A percentile compares a stretch with the other conserved stretches of the same genome.
Conservation (phyloP, 2,888 invertebrate genomes). For the Troides oblongomaculatus region DNA sequence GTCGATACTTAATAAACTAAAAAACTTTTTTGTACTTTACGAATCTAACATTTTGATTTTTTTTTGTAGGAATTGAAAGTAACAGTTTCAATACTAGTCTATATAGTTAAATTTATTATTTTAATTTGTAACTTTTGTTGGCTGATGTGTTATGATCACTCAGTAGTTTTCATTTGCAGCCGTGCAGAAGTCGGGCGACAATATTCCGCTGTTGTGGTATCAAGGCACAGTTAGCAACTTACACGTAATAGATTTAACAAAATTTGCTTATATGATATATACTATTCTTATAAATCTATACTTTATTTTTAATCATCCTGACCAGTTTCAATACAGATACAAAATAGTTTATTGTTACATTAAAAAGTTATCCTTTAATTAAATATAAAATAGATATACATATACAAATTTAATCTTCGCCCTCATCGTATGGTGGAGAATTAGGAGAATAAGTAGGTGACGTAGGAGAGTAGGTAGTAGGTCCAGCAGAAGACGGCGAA, state of each 20-base stretch:
- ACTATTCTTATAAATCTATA: neutral
- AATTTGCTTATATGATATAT: neutral
- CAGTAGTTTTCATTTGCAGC: too few species aligned
- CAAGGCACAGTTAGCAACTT: neutral
- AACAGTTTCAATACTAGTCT: too few species aligned
- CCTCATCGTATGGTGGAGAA: slow-evolving; percentile 82
- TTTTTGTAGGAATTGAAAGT: too few species aligned
- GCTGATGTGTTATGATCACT: too few species aligned
- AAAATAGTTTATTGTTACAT: neutral
- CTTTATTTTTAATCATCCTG: neutral
- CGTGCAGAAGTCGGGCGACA: neutral
- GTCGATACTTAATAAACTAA: too few species aligned
- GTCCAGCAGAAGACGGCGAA: slow-evolving; percentile 87
- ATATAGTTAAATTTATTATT: too few species aligned
- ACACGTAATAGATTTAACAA: neutral
- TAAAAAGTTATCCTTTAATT: neutral
- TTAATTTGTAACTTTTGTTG: too few species aligned
- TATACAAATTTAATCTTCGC: slow-evolving; percentile 63
- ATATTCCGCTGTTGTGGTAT: neutral
- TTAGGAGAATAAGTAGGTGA: slow-evolving; percentile 76
- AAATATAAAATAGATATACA: neutral
- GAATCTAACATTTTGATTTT: too few species aligned
- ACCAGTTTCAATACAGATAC: neutral
- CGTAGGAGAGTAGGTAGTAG: slow-evolving; percentile 68
- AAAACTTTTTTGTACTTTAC: too few species aligned